Evolutionary conservation across 2,113 vertebrate genomes (phyloP), one percentile per base, ranked within the genome.

Genomic region (Ceyx melanurus): DNA sequence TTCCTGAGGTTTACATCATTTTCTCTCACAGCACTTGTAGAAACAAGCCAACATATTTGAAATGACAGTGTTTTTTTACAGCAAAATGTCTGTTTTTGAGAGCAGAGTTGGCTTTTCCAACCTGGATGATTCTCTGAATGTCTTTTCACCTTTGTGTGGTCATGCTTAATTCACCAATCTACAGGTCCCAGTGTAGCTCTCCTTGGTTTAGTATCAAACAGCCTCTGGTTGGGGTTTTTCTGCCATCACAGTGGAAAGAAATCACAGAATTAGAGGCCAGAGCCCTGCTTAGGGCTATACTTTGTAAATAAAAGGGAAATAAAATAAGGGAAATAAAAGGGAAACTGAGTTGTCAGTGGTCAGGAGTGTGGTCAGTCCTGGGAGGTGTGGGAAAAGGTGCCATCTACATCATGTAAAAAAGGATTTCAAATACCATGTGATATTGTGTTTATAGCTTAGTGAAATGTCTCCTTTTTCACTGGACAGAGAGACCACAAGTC

Each of bases 401-500:
- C 77, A 77, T 67, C 46, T 51, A 1, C 56, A n/a, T 71, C 11
- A 20, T 46, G 4, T 73, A 35, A 56, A 77, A 51, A 75, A 70
- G 5, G 8, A 23, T 62, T 85, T 71, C 10, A 73, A 77, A 20
- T 50, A 37, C 13, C 35, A 29, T 28, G 64, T 0, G 7, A 15
- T 51, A 56, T 25, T 10, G 4, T 48, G 26, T 23, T 62, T 61
- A 76, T 64, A 83, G 16, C 54, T 93, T 67, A 45, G 7, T 71
- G 45, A 31, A 61, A 85, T 88, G 89, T 28, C 40, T 89, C 72
- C 93, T 35, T 91, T 88, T 95, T 95, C 48, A 45, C 66, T 60
- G 23, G 88, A 86, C 23, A 28, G 82, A 58, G 89, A 94, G 12
- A 65, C 83, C 58, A 71, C 62, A 58, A 91, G 94, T 42, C 37